phyloP scores from a whole-genome alignment of 1,140 invertebrate genomes.

The Lerema accius region DNA sequence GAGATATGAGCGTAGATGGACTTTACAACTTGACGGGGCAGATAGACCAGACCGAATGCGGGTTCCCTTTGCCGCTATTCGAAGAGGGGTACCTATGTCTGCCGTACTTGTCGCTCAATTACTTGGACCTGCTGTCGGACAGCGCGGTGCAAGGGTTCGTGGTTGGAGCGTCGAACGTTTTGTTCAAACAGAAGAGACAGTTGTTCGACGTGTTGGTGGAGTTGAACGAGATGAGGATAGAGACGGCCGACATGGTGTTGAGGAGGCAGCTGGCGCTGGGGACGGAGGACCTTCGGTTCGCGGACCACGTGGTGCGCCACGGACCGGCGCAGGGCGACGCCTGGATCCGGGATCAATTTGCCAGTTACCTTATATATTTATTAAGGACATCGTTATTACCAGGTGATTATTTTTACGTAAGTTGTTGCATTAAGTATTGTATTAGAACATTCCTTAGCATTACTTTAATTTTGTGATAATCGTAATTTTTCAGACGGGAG shows the following conservation, averaged over 20 bases:
- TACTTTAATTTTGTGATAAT: too few relatives aligned
- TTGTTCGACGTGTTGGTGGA: conserved; percentile 96
- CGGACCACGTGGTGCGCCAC: conserved; percentile 95
- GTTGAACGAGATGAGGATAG: conserved; percentile 94
- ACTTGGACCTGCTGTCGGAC: conserved; percentile 95
- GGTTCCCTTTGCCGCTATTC: conserved; percentile 94
- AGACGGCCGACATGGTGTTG: conserved; percentile 93
- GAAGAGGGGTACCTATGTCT: conserved; percentile 96
- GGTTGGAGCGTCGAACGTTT: conserved; percentile 97
- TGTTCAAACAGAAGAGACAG: conserved; percentile 98
- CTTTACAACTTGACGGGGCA: conserved; percentile 82
- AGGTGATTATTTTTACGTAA: too few relatives aligned
- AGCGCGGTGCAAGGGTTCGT: conserved; percentile 95
- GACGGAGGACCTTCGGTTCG: conserved; percentile 97
- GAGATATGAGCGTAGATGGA: conserved; percentile 82
- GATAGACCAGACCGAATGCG: conserved; percentile 89
- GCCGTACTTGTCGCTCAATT: conserved; percentile 97
- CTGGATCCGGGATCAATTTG: conserved; percentile 98
- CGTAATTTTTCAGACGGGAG: conserved; percentile 84
- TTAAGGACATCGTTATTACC: conserved; percentile 91
- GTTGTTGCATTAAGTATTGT: too few relatives aligned
- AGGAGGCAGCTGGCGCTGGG: conserved; percentile 92
- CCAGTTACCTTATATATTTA: conserved; percentile 94
- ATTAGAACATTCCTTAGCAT: too few relatives aligned
- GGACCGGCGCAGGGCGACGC: conserved; percentile 91